Base-by-base conservation (phyloP, 2,888 invertebrate genomes). In the Xanthostigma xanthostigma region DNA sequence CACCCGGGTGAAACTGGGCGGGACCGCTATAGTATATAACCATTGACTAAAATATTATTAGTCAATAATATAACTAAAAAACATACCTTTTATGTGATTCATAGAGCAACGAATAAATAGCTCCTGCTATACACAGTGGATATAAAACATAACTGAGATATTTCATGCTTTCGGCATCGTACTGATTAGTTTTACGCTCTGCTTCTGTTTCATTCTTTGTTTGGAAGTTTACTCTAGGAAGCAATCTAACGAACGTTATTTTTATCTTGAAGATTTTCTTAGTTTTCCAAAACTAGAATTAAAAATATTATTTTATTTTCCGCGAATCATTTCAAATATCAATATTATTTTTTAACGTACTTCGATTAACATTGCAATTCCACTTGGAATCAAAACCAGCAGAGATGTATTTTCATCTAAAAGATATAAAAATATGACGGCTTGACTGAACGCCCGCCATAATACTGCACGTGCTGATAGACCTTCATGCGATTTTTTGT, bases 371-470 rank as follows among this genome's bases (percentile, higher is more conserved):
- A 86, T 79, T 47, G 87, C 89, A 53, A 96, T 78, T 12, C 84
- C 90, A 17, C 87, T 78, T 1, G 97, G 96, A 39, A 91, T 71
- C 1, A 94, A 67, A 38, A 98, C 86, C 43, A 98, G 68, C 52
- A 94, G 64, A 8, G 95, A 94, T 0, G 96, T 92, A 55, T 87
- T 82, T 67, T 95, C 90, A 60, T 98, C 95, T 56, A 91, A 58
- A 27, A 98, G 73, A 64, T 94, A 97, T 41, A 96, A 71, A 65
- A 96, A 93, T 56, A 98, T 83, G 35, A 98, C 76, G 27, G 82
- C 71, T 66, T 93, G 91, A 45, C 94, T 95, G 65, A 96, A 88
- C 2, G 89, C 89, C 47, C 95, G 76, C 97, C 97, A 98, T 37
- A 93, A 62, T 33, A 96, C 85, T 0, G 91, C 88, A 51, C 90